phyloP scores from a whole-genome alignment of 92 coral and sea anemone species.

The Micromussa lordhowensis region DNA sequence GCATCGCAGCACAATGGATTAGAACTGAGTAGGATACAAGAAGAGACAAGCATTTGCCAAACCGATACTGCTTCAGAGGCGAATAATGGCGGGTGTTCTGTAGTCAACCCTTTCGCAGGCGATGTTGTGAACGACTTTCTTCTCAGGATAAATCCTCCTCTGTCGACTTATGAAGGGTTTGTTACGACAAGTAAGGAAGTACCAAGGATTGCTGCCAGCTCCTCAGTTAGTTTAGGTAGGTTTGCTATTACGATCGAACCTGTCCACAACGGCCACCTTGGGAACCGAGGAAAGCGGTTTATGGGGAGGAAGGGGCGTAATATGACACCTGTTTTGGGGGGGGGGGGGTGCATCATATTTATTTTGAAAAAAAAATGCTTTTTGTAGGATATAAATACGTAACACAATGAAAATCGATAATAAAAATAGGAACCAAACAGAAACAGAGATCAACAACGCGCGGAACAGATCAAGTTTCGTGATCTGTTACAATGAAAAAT shows the following conservation, averaged over 20 bases:
- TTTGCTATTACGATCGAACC: not conserved
- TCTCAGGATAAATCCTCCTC: slow-evolving; percentile 48
- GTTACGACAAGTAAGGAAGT: slow-evolving; percentile 44
- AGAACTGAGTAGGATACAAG: slow-evolving; percentile 57
- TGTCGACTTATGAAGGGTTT: slow-evolving; percentile 73
- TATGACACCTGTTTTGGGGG: too few relatives aligned
- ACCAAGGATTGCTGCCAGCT: slow-evolving; percentile 73
- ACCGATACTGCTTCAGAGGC: slow-evolving; percentile 9
- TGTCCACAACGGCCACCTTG: too few relatives aligned
- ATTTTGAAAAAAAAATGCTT: too few relatives aligned
- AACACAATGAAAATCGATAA: too few relatives aligned
- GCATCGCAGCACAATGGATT: slow-evolving; percentile 65
- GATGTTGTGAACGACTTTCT: slow-evolving; percentile 67
- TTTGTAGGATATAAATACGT: too few relatives aligned
- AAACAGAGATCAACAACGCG: too few relatives aligned
- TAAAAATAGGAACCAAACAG: too few relatives aligned
- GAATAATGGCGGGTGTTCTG: slow-evolving; percentile 59
- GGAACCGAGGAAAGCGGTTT: too few relatives aligned
- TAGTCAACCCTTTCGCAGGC: slow-evolving; percentile 85
- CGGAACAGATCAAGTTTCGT: too few relatives aligned
- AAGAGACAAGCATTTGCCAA: slow-evolving; percentile 40
- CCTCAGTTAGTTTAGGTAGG: slow-evolving; percentile 84
- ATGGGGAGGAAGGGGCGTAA: too few relatives aligned
- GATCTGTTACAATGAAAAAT: too few relatives aligned
- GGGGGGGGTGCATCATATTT: too few relatives aligned